These are phyloP conservation scores for Dipus sagitta DNA, from an alignment of 2,797 vertebrate genomes.

Conservation along the genomic window DNA sequence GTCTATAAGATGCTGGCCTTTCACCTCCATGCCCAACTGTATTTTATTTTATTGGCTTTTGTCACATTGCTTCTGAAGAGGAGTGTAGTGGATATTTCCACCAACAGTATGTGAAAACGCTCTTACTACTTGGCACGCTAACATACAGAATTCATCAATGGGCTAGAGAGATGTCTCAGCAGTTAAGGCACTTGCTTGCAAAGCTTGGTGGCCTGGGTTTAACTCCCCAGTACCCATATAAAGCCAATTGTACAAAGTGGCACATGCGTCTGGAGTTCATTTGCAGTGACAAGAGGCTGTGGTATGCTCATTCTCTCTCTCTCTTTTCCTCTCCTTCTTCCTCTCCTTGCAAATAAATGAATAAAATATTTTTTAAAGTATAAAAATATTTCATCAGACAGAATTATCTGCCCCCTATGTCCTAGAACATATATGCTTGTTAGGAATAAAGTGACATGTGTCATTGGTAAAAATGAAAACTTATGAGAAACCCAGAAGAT, in stretches of 20 bases:
- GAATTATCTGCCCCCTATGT: not conserved
- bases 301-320: no score
- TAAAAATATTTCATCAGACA: not conserved
- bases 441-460: not conserved
- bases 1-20: not conserved
- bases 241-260: no score
- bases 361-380: not conserved
- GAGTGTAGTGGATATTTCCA: not conserved
- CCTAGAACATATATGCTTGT: not conserved
- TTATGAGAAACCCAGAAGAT: not conserved
- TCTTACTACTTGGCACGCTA: not conserved
- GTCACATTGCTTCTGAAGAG: slow-evolving; percentile 34
- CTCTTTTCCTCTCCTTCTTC: no score
- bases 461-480: slow-evolving; percentile 13
- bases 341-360: no score
- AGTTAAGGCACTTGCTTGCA: no score
- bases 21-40: not conserved
- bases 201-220: no score
- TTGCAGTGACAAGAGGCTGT: no score
- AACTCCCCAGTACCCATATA: no score
- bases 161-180: no score
- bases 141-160: not conserved
- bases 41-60: slow-evolving; percentile 36
- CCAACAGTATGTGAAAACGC: not conserved
- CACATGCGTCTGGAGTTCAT: no score